Base-by-base conservation (phyloP, 2,113 vertebrate genomes). In the Turnix velox region DNA sequence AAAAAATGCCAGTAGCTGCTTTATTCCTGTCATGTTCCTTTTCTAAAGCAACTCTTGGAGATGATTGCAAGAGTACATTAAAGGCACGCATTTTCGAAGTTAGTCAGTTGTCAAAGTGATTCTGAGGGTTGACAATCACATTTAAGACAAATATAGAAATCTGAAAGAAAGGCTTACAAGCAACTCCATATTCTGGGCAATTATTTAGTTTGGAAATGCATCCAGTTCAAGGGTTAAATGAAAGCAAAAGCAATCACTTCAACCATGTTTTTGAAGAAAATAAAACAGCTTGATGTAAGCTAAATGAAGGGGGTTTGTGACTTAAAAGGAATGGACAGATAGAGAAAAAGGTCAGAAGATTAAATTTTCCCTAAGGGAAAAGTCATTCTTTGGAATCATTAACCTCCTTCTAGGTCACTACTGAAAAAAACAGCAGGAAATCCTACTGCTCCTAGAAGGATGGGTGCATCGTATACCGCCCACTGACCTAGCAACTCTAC, bases 351-450 rank as follows among this genome's bases (percentile, higher is more conserved):
- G 97, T 98, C 97, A 97, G 90, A 94, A 97, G 97, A 97, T 97
- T 97, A 97, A 96, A 97, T 97, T 97, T 97, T 98, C 97, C 97
- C 97, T 94, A 95, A 97, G 97, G 97, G 97, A 97, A 97, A 97
- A 97, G 97, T 96, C 96, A 97, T 97, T 97, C 97, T 98, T 97
- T 96, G 96, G 97, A 97, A 97, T 98, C 97, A 98, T 98, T 98
- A 98, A 98, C 97, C 97, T 97, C 97, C 96, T 97, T 97, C 97
- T 97, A 97, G 97, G 97, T 98, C 97, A 97, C 95, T 95, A 96
- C 97, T 97, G 96, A 97, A 97, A 97, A 96, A 97, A 96, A 62
- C 96, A 97, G 97, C 96, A 96, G 97, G 97, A 98, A 98, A 96
- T 95, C 93, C 95, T 97, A 96, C 94, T 78, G 88, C 66, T 81